These are phyloP conservation scores for Anguilla anguilla DNA, from an alignment of 2,797 vertebrate genomes.

Conservation along the genomic window DNA sequence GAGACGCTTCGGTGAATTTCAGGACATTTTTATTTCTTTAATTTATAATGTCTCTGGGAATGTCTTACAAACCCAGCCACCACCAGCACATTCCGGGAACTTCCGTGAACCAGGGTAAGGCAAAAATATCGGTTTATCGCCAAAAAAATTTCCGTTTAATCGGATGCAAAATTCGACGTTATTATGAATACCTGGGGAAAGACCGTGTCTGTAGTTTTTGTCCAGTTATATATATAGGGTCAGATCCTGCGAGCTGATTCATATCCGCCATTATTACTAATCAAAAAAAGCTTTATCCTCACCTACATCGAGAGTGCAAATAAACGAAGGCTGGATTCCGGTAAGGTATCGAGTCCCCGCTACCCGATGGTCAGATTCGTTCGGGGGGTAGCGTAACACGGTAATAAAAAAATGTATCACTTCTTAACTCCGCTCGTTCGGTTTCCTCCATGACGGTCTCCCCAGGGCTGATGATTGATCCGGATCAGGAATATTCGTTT, in stretches of 20 bases:
- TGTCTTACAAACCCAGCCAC: slow-evolving; percentile 95
- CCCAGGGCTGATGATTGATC: slow-evolving; percentile 88
- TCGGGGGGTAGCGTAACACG: slow-evolving; percentile 57
- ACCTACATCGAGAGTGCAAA: slow-evolving; percentile 35
- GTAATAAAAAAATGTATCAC: slow-evolving; percentile 79
- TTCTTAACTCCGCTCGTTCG: slow-evolving; percentile 81
- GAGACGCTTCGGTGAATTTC: slow-evolving; percentile 87
- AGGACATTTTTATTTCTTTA: slow-evolving; percentile 87
- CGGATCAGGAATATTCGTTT: slow-evolving; percentile 67
- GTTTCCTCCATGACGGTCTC: slow-evolving; percentile 88
- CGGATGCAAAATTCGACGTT: slow-evolving; percentile 75
- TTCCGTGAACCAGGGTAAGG: slow-evolving; percentile 88
- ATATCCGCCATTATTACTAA: slow-evolving; percentile 83
- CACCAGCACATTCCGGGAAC: slow-evolving; percentile 90
- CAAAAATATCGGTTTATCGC: slow-evolving; percentile 62
- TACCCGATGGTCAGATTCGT: slow-evolving; percentile 43
- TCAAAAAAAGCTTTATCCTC: slow-evolving; percentile 73
- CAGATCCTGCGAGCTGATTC: slow-evolving; percentile 82
- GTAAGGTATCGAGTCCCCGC: slow-evolving; percentile 55
- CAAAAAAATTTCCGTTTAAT: slow-evolving; percentile 64
- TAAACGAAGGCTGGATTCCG: slow-evolving; percentile 44
- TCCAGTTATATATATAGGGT: slow-evolving; percentile 81
- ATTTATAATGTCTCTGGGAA: slow-evolving; percentile 89
- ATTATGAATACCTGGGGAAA: slow-evolving; percentile 84
- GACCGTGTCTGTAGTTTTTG: slow-evolving; percentile 82